Percentiles rank a stretch among this genome's conserved stretches.
phyloP scores from a whole-genome alignment of 2,888 invertebrate genomes.

The Oconnorella tubifera region DNA sequence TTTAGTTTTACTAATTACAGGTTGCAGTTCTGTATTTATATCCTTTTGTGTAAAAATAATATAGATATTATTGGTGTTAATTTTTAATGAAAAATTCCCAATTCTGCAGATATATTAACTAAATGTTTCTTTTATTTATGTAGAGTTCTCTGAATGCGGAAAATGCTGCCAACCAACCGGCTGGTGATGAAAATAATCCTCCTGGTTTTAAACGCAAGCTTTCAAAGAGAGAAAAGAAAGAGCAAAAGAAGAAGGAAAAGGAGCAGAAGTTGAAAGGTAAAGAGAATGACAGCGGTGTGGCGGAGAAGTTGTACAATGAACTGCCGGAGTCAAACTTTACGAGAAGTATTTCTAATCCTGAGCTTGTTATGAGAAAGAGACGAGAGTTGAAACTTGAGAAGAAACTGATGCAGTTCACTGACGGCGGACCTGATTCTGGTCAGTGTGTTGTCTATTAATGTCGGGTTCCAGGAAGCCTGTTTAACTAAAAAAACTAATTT shows the following conservation, averaged over 20 bases:
- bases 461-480: no score
- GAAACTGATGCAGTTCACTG: constrained; percentile 90
- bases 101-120: no score
- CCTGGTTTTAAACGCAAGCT: constrained; percentile 71
- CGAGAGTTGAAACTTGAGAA: constrained; percentile 94
- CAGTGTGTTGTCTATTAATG: background rate
- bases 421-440: constrained; percentile 85
- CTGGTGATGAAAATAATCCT: no score
- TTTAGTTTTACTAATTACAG: no score
- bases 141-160: no score
- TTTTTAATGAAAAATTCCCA: no score
- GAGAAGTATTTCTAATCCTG: constrained; percentile 97
- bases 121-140: no score
- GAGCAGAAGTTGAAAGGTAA: constrained; percentile 60
- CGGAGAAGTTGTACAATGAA: constrained; percentile 63
- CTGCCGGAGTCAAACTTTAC: constrained; percentile 95
- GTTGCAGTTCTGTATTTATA: no score
- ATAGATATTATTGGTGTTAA: no score
- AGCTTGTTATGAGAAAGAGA: constrained; percentile 95
- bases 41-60: no score
- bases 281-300: constrained; percentile 44
- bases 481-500: no score
- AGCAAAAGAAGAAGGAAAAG: constrained; percentile 76
- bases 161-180: no score
- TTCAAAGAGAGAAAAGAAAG: constrained; percentile 96